Evolutionary conservation across 2,888 invertebrate species (phyloP), one percentile per base, ranked within the genome.

Genomic region (Cryptus armator): DNA sequence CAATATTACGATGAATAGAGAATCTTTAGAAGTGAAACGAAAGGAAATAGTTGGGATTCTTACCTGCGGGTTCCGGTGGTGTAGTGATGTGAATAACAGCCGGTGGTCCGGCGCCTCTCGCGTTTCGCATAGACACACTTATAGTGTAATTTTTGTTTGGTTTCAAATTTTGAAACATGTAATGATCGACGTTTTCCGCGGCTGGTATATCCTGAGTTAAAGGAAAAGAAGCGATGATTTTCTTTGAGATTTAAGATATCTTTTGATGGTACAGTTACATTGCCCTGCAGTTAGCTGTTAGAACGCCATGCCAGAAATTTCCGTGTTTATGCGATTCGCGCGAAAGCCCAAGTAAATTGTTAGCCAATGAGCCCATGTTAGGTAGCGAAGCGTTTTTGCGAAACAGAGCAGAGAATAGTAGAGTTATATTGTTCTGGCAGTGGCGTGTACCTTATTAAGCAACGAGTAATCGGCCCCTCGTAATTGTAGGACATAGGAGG

Each of bases 401-500:
- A 75, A 64, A 24, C 7, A 66, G 53, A 86, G 53, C 67, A 68
- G 64, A 24, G 68, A 53, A 56, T 66, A 51, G 2, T 81, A n/a
- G n/a, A n/a, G n/a, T n/a, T n/a, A n/a, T 84, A 87, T 79, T 85
- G 71, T 91, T 92, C 92, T 91, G 91, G 92, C 91, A n/a, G 90
- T 92, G 91, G 91, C 92, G 92, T 93, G 90, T 93, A 97, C 97
- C 96, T 96, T 96, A 89, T 97, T 95, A 86, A 95, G 95, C 81
- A 89, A 88, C 88, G 95, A 95, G 90, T 95, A 95, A 85, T 96
- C 95, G 89, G 95, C 95, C 44, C 93, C 92, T 91, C 92, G 92
- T 89, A 98, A 95, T 90, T 96, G 95, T 87, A 98, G 94, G 87
- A 97, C 97, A 94, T 98, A 99, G 87, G 98, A 97, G 85, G 97